phyloP scores from a whole-genome alignment of 2,797 vertebrate species.

The Tinamus major region DNA sequence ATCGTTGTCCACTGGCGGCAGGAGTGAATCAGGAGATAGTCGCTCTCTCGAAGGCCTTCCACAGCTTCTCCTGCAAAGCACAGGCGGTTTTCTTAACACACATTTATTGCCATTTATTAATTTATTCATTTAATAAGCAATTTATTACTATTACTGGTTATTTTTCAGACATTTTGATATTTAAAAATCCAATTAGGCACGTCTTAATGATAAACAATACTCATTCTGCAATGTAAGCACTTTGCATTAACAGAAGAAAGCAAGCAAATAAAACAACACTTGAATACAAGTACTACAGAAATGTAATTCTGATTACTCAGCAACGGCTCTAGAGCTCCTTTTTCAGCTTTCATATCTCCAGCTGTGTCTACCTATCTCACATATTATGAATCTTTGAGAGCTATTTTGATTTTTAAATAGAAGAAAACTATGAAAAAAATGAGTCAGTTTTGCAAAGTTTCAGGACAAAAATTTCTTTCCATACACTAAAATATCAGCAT shows the following conservation, averaged over 20 bases:
- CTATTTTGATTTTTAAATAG: background rate
- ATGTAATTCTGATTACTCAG: background rate
- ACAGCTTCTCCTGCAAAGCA: conserved; percentile 89
- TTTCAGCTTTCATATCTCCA: background rate
- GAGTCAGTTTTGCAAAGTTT: background rate
- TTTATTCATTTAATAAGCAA: background rate
- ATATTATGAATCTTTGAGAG: accelerated
- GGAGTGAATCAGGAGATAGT: conserved; percentile 97
- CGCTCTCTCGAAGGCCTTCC: conserved; percentile 94
- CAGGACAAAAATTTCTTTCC: background rate
- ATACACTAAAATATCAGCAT: background rate
- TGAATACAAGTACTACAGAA: background rate
- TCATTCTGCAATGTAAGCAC: background rate
- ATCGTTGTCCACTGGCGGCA: conserved; percentile 99
- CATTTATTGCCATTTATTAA: background rate
- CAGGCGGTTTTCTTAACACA: background rate
- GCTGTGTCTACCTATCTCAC: background rate
- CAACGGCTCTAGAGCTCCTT: background rate
- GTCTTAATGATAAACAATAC: background rate
- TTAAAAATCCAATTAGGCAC: background rate
- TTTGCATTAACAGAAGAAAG: background rate
- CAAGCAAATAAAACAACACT: background rate
- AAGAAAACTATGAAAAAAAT: background rate
- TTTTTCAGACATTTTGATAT: background rate
- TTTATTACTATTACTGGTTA: background rate